These are phyloP conservation scores for Calypte anna DNA, from an alignment of 2,113 vertebrate species.

Conservation along the genomic window DNA sequence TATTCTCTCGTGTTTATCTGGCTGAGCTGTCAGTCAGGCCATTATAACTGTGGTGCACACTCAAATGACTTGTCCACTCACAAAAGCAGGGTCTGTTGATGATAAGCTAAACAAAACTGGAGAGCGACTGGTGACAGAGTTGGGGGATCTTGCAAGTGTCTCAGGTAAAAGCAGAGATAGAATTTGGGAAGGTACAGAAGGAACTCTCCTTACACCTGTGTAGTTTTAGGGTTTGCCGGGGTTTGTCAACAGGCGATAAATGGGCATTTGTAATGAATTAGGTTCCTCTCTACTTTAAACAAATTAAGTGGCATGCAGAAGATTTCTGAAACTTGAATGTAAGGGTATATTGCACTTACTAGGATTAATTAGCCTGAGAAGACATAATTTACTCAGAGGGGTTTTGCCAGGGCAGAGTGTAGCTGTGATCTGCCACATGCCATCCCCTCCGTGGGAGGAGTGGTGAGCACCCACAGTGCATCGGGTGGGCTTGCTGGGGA, in stretches of 20 bases:
- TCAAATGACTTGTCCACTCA: conserved; percentile 85
- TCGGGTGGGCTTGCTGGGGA: not conserved
- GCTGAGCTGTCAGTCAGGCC: conserved; percentile 83
- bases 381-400: not conserved
- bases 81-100: conserved; percentile 77
- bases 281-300: conserved; percentile 43
- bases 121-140: conserved; percentile 61
- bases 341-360: not conserved
- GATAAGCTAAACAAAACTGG: conserved; percentile 77
- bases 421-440: not conserved
- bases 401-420: not conserved
- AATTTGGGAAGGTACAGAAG: not conserved
- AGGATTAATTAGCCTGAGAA: conserved; percentile 40
- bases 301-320: not conserved
- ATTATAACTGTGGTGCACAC: conserved; percentile 81
- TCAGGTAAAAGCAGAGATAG: conserved; percentile 47
- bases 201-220: not conserved
- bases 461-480: not conserved
- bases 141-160: conserved; percentile 49
- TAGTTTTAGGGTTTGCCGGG: not conserved
- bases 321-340: conserved; percentile 22
- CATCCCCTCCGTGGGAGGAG: not conserved
- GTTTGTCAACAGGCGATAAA: not conserved
- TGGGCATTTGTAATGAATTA: not conserved
- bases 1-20: conserved; percentile 86